Conservation (phyloP, 2,113 vertebrate genomes). For the Saccopteryx bilineata region DNA sequence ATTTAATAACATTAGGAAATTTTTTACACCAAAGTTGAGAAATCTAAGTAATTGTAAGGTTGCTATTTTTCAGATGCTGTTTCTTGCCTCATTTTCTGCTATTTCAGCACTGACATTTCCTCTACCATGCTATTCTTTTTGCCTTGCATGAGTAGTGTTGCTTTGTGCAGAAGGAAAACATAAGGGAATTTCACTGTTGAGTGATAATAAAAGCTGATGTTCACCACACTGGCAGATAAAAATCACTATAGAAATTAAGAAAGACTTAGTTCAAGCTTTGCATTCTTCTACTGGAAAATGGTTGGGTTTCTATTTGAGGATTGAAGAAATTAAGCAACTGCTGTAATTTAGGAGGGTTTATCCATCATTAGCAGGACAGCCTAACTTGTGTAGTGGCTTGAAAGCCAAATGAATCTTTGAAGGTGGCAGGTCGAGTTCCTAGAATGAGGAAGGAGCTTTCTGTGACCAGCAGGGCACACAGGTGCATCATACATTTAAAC, state of each 20-base stretch:
- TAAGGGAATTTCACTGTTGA: not conserved
- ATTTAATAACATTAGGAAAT: not conserved
- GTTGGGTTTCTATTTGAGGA: not conserved
- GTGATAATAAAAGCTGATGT: not conserved
- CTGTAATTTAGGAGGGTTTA: not conserved
- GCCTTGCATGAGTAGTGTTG: not conserved
- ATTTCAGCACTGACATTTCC: not conserved
- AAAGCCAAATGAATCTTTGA: not conserved
- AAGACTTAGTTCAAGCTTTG: not conserved
- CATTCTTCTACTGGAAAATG: not conserved
- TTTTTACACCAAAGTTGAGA: not conserved
- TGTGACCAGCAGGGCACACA: not conserved
- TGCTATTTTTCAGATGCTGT: not conserved
- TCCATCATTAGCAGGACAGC: not conserved
- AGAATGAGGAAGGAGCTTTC: not conserved
- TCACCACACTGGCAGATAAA: not conserved
- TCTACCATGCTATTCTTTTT: not conserved
- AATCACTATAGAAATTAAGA: not conserved
- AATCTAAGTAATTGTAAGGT: not conserved
- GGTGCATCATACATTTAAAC: not conserved
- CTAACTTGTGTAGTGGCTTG: not conserved
- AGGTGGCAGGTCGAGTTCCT: not conserved
- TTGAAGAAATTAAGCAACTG: not conserved
- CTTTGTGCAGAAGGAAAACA: not conserved
- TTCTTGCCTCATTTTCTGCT: not conserved